These are phyloP conservation scores for Podargus strigoides DNA, from an alignment of 2,797 vertebrate genomes.

Conservation along the genomic window DNA sequence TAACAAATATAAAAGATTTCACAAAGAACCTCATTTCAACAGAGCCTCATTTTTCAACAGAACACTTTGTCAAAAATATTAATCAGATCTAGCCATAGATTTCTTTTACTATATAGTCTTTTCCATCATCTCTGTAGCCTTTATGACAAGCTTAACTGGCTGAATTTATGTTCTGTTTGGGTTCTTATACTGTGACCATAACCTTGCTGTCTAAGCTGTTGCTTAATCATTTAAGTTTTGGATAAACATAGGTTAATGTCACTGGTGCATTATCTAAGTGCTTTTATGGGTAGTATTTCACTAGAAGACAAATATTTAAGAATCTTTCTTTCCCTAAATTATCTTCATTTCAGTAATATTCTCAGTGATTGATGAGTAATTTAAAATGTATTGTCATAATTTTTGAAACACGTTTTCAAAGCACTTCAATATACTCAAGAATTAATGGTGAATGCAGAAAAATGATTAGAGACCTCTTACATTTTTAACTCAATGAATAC, in stretches of 20 bases:
- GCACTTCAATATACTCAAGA: background rate
- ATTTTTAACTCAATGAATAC: background rate
- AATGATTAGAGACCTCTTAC: background rate
- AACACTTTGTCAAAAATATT: slow-evolving; percentile 43
- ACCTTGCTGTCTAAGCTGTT: background rate
- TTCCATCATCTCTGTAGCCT: slow-evolving; percentile 20
- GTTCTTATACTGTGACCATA: background rate
- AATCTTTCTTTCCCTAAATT: background rate
- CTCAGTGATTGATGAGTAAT: background rate
- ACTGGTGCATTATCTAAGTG: background rate
- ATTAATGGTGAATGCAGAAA: background rate
- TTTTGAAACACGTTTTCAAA: background rate
- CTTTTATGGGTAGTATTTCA: background rate
- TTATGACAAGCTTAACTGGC: slow-evolving; percentile 40
- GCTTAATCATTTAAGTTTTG: background rate
- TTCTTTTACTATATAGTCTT: slow-evolving; percentile 17
- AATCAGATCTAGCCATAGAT: slow-evolving; percentile 26
- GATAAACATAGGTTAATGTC: background rate
- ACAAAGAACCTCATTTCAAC: background rate
- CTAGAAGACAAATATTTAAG: background rate
- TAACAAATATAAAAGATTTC: slow-evolving; percentile 5
- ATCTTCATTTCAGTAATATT: background rate
- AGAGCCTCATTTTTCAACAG: slow-evolving; percentile 38
- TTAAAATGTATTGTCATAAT: background rate
- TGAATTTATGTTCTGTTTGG: slow-evolving; percentile 32